These are phyloP conservation scores for Lithosia quadra DNA, from an alignment of 2,888 invertebrate species.

Conservation along the genomic window DNA sequence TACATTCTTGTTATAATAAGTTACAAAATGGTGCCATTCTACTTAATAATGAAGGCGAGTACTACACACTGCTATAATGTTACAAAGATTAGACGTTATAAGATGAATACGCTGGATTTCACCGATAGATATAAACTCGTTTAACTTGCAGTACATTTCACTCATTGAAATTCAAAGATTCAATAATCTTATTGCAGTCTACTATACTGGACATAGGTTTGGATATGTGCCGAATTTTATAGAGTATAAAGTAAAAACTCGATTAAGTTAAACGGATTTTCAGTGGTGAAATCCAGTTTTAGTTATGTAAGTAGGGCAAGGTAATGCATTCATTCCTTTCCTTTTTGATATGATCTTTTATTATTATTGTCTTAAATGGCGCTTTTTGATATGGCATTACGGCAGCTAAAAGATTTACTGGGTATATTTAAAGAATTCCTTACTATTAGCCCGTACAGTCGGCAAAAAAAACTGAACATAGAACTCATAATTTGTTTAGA, in stretches of 20 bases:
- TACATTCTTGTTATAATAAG: neutral
- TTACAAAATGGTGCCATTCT: conserved; percentile 1
- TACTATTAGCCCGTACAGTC: neutral
- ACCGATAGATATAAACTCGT: neutral
- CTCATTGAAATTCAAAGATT: too few relatives aligned
- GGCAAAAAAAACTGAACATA: neutral
- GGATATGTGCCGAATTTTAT: too few relatives aligned
- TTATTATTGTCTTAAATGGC: conserved; percentile 2
- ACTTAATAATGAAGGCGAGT: neutral
- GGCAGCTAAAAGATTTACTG: neutral
- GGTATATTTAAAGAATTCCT: neutral
- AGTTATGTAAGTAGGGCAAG: neutral
- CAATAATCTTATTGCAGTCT: too few relatives aligned
- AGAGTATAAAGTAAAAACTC: neutral
- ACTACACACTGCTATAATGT: neutral
- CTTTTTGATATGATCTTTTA: neutral
- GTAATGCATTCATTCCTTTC: neutral
- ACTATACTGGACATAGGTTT: too few relatives aligned
- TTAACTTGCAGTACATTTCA: neutral
- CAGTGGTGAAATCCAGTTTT: neutral
- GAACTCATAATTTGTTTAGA: neutral
- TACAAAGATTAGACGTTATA: conserved; percentile 4
- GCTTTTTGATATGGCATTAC: conserved; percentile 3
- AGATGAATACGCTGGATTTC: neutral
- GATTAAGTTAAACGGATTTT: neutral